Base-by-base conservation (phyloP, 2,888 invertebrate species). In the Agriotes lineatus region DNA sequence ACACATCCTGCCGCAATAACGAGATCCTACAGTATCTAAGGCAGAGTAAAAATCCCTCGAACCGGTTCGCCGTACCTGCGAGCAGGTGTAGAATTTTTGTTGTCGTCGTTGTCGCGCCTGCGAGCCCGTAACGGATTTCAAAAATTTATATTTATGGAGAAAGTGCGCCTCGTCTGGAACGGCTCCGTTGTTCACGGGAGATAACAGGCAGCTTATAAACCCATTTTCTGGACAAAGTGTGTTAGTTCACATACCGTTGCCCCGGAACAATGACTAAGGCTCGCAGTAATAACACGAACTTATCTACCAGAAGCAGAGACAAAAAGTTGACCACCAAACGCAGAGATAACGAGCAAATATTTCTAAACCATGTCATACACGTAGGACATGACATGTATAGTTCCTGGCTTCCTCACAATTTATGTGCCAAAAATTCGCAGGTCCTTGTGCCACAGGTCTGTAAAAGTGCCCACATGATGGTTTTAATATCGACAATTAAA, bases 11-110 rank as follows among this genome's bases (percentile, higher is more conserved):
- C 25, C 52, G 12, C 14, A 14, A 18, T 42, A 42, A 42, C 16
- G 16, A 42, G 42, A 42, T 42, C 16, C 42, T 16, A 42, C 42
- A 9, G 16, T 42, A 42, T 42, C 42, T 18, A 52, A 52, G 30
- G 37, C 33, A 50, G 19, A 37, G 37, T 20, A 61, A 61, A 16
- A 61, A 50, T n/a, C 10, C 35, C 7, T 39, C 7, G 54, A 63
- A 63, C 63, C 54, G 63, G 63, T 63, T 63, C 44, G 37, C 19
- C 57, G 12, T 10, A 52, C 52, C 52, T 33, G 22, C 12, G 42
- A 52, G 50, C 61, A 61, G 61, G 61, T 61, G 61, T 37, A 61
- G 16, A 33, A 39, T 61, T 52, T 61, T 61, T 52, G 22, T 45
- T 45, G 42, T 60, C 30, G 22, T 16, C 19, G 37, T 58, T 58